A percentile compares a stretch with the other conserved stretches of the same genome.
These are phyloP conservation scores for Euthynnus affinis DNA, from an alignment of 2,797 vertebrate species.

Conservation along the genomic window DNA sequence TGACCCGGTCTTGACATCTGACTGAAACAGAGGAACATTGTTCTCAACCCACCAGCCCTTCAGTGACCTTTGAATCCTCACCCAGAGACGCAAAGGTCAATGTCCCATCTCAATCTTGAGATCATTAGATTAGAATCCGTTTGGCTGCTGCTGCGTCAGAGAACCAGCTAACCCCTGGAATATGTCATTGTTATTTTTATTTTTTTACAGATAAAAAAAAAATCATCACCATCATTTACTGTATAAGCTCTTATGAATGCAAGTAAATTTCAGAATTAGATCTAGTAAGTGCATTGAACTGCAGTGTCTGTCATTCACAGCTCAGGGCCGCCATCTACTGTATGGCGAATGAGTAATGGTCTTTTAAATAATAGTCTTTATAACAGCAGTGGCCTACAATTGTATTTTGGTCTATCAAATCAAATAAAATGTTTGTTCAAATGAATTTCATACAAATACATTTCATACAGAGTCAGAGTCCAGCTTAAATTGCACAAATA, in stretches of 20 bases:
- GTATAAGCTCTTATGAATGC: background rate
- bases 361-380: background rate
- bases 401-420: too few relatives aligned
- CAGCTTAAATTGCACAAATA: too few relatives aligned
- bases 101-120: constrained; percentile 5
- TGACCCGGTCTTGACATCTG: constrained; percentile 24
- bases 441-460: too few relatives aligned
- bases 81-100: constrained; percentile 21
- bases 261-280: background rate
- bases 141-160: background rate
- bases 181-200: background rate
- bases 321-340: constrained; percentile 51
- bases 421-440: background rate
- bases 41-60: constrained; percentile 1
- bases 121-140: background rate
- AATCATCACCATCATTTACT: background rate
- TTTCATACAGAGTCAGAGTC: too few relatives aligned
- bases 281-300: background rate
- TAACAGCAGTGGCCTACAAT: background rate
- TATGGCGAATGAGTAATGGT: background rate
- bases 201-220: too few relatives aligned
- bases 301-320: constrained; percentile 11
- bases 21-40: constrained; percentile 9
- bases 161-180: too few relatives aligned
- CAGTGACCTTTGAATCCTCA: constrained; percentile 23